These are phyloP conservation scores for Eurystomus glaucurus DNA, from an alignment of 2,797 vertebrate species.

Conservation along the genomic window DNA sequence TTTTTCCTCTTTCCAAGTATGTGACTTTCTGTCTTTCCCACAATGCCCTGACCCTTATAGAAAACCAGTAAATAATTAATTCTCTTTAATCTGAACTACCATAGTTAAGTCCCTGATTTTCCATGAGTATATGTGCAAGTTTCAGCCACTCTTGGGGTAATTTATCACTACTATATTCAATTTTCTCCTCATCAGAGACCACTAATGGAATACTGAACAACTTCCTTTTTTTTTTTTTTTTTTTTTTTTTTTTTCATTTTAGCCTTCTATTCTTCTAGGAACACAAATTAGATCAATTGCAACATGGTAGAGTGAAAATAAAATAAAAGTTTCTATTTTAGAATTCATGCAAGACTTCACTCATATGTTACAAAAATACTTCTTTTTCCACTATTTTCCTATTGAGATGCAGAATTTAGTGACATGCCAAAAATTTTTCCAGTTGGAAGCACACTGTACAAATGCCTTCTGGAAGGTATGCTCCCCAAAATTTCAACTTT, in stretches of 20 bases:
- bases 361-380: background rate
- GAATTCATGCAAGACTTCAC: background rate
- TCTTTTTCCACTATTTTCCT: background rate
- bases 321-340: background rate
- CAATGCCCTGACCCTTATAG: background rate
- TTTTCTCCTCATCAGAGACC: background rate
- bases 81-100: background rate
- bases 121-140: background rate
- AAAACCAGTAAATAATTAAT: slow-evolving; percentile 1
- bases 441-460: background rate
- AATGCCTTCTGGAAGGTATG: background rate
- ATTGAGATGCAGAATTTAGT: background rate
- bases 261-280: background rate
- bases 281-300: background rate
- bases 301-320: background rate
- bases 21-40: background rate
- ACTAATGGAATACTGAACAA: background rate
- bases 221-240: background rate
- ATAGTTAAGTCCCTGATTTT: background rate
- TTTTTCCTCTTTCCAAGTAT: background rate
- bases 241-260: background rate
- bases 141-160: background rate
- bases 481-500: background rate
- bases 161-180: background rate
- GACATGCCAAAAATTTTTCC: background rate